Conservation (phyloP, 92 coral and sea anemone species). For the Zoanthus solanderi region DNA sequence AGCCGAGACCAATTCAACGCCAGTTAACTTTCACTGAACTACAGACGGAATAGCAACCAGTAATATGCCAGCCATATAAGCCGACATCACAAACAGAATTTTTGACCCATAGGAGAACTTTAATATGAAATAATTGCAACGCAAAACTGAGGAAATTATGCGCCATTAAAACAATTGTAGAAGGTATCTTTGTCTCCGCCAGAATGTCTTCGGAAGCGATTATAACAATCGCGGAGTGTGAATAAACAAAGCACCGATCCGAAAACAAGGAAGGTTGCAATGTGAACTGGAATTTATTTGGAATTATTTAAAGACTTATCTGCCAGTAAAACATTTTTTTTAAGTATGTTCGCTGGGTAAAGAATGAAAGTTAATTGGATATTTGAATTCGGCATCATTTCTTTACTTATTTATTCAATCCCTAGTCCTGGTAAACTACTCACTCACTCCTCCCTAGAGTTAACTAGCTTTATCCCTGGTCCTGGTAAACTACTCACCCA, state of each 20-base stretch:
- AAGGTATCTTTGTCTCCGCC: conserved; percentile 66
- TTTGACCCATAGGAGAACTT: conserved; percentile 38
- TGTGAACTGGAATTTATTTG: not conserved
- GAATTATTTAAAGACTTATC: no score
- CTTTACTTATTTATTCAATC: no score
- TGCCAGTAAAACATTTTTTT: no score
- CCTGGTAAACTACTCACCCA: no score
- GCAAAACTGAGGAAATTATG: conserved; percentile 66
- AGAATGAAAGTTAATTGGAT: no score
- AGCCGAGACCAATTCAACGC: conserved; percentile 56
- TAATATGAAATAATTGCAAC: conserved; percentile 55
- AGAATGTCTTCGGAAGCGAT: conserved; percentile 80
- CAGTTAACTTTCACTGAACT: conserved; percentile 46
- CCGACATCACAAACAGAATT: conserved; percentile 24
- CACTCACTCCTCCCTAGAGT: no score
- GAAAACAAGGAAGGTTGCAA: not conserved
- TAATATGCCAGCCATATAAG: conserved; percentile 51
- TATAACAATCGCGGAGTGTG: conserved; percentile 58
- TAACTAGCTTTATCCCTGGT: no score
- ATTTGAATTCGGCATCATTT: no score
- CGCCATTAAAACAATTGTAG: conserved; percentile 62
- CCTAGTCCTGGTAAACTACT: no score
- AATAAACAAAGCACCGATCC: conserved; percentile 47
- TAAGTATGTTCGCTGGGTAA: no score
- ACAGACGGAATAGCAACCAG: conserved; percentile 51